Evolutionary conservation across 2,888 invertebrate species (phyloP).

Genomic region (Drosophila maculinotata): DNA sequence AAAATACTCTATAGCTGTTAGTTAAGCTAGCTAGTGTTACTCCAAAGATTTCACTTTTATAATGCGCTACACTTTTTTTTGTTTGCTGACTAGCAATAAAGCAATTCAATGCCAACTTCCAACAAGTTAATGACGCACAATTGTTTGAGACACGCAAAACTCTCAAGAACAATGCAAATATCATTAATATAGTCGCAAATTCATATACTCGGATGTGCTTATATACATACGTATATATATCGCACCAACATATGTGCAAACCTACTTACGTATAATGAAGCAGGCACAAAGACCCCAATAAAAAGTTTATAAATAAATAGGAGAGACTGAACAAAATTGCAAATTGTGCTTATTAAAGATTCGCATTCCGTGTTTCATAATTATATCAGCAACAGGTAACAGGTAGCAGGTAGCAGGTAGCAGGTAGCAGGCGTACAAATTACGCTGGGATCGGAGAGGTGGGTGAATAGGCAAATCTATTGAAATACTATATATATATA

Average conservation of each 20-base stretch:
- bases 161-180: conserved; percentile 32
- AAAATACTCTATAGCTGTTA: conserved; percentile 12
- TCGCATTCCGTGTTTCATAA: conserved; percentile 19
- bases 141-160: conserved; percentile 27
- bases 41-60: conserved; percentile 69
- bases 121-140: conserved; percentile 44
- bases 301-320: neutral
- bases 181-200: conserved; percentile 20
- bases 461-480: neutral
- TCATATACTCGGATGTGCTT: neutral
- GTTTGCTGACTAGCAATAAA: conserved; percentile 43
- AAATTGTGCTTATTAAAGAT: conserved; percentile 33
- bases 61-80: conserved; percentile 24
- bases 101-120: conserved; percentile 69
- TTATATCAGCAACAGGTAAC: conserved; percentile 35
- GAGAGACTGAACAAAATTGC: conserved; percentile 23
- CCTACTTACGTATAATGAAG: conserved; percentile 14
- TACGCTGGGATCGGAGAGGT: conserved; percentile 1
- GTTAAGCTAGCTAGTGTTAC: neutral
- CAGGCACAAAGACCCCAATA: neutral
- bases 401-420: no score
- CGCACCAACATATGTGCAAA: no score
- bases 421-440: neutral
- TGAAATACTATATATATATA: conserved; percentile 1
- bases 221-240: conserved; percentile 1